Base-by-base conservation (phyloP, 2,888 invertebrate genomes). In the Phalangium opilio region DNA sequence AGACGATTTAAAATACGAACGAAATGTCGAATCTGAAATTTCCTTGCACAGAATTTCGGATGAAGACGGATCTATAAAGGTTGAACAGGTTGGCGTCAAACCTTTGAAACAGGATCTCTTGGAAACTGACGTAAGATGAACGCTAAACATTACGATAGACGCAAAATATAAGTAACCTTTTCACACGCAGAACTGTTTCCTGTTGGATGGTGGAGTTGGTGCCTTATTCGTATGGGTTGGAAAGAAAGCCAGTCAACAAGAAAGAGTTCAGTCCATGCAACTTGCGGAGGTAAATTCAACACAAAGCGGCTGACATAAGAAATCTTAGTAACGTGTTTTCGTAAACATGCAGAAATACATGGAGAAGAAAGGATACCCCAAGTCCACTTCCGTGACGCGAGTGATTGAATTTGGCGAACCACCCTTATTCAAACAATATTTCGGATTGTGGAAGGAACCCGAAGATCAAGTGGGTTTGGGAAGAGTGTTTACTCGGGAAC, bases 341-440 rank as follows among this genome's bases (percentile, higher is more conserved):
- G 68, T 34, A 70, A 12, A 43, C 46, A 40, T 44, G n/a, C 49
- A 66, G 66, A 58, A 59, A 49, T 62, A 59, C 50, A 49, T 64
- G 11, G 51, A 56, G 15, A 46, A 51, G 35, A 54, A 62, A 50
- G 64, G 65, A 14, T 65, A 68, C 38, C 67, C 69, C 0, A 55
- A 58, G 35, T 67, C 64, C 63, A 63, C 68, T 3, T 61, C 61
- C 36, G 61, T 68, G 2, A 62, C 63, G 5, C 74, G 80, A 57
- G 75, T 90, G 12, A 78, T 84, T 0, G 84, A 90, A 62, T 77
- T 67, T 17, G 83, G 80, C 0, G 91, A 91, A 64, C 79, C 89
- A 0, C 78, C 83, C 0, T 75, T 79, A 7, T 91, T 91, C 69
- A 85, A 84, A 57, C 87, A 90, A 60, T 89, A 85, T 70, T 90